phyloP scores from a whole-genome alignment of 1,140 invertebrate species.

The Bombus impatiens region DNA sequence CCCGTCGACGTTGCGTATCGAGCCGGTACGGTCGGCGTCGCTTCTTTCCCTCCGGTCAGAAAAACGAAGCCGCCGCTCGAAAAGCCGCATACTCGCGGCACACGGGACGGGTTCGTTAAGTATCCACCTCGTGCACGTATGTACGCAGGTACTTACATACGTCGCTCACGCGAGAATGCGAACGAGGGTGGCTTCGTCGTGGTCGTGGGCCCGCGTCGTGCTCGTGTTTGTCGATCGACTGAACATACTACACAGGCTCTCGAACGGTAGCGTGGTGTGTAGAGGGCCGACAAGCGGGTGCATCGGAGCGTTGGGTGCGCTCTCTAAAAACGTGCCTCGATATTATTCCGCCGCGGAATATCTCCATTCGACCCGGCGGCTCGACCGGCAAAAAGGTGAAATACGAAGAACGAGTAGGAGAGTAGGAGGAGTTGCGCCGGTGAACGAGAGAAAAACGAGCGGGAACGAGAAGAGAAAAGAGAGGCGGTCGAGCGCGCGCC shows the following conservation, averaged over 20 bases:
- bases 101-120: slow-evolving; percentile 59
- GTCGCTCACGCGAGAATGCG: slow-evolving; percentile 46
- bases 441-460: not conserved
- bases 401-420: slow-evolving; percentile 40
- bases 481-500: slow-evolving; percentile 34
- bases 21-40: slow-evolving; percentile 26
- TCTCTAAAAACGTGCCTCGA: slow-evolving; percentile 57
- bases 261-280: not conserved
- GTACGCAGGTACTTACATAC: not conserved
- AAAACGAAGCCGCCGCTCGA: slow-evolving; percentile 48
- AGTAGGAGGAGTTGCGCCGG: slow-evolving; percentile 3
- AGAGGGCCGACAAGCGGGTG: not conserved
- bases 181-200: slow-evolving; percentile 30
- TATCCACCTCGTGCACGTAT: slow-evolving; percentile 35
- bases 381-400: slow-evolving; percentile 37
- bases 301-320: slow-evolving; percentile 40
- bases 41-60: slow-evolving; percentile 32
- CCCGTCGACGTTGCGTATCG: slow-evolving; percentile 61
- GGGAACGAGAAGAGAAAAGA: slow-evolving; percentile 21
- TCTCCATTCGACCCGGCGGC: slow-evolving; percentile 58
- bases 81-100: slow-evolving; percentile 31
- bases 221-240: slow-evolving; percentile 10
- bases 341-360: slow-evolving; percentile 66
- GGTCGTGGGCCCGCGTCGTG: not conserved
- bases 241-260: no score